A percentile compares a stretch with the other conserved stretches of the same genome.
phyloP scores from a whole-genome alignment of 2,888 invertebrate genomes.

The Phaedon cochleariae region DNA sequence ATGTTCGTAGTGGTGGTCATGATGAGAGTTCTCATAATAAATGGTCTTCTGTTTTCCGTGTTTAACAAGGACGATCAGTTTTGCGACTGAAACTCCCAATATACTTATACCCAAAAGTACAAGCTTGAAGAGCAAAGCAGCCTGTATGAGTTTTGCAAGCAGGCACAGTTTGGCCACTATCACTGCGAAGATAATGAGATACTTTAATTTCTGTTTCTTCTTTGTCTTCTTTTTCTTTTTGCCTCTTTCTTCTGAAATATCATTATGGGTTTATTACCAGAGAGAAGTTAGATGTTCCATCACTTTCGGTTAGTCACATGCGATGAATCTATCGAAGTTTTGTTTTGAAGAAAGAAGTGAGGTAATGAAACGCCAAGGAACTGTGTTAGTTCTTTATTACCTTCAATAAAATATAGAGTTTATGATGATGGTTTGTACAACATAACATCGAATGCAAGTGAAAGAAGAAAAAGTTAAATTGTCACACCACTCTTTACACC shows the following conservation, averaged over 20 bases:
- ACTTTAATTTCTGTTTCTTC: conserved; percentile 75
- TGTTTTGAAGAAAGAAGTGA: conserved; percentile 3
- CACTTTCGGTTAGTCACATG: conserved; percentile 37
- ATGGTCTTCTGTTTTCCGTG: conserved; percentile 76
- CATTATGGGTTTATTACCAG: conserved; percentile 5
- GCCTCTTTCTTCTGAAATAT: conserved; percentile 52
- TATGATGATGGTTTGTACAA: background rate
- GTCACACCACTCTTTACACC: background rate
- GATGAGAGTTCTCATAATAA: conserved; percentile 84
- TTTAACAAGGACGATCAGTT: conserved; percentile 79
- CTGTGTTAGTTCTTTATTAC: background rate
- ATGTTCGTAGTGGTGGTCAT: conserved; percentile 78
- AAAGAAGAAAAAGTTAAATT: background rate
- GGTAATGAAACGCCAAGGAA: background rate
- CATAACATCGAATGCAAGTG: no score
- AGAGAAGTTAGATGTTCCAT: background rate
- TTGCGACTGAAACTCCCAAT: conserved; percentile 73
- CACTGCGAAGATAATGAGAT: conserved; percentile 72
- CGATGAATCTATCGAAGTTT: conserved; percentile 32
- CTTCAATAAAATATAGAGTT: background rate
- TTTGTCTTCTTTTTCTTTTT: conserved; percentile 75
- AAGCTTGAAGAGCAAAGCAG: conserved; percentile 80
- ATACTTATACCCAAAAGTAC: conserved; percentile 76
- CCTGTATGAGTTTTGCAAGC: conserved; percentile 74
- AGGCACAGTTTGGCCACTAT: conserved; percentile 77